Evolutionary conservation across 2,797 vertebrate genomes (phyloP).

Genomic region (Hypotaenidia okinawae): DNA sequence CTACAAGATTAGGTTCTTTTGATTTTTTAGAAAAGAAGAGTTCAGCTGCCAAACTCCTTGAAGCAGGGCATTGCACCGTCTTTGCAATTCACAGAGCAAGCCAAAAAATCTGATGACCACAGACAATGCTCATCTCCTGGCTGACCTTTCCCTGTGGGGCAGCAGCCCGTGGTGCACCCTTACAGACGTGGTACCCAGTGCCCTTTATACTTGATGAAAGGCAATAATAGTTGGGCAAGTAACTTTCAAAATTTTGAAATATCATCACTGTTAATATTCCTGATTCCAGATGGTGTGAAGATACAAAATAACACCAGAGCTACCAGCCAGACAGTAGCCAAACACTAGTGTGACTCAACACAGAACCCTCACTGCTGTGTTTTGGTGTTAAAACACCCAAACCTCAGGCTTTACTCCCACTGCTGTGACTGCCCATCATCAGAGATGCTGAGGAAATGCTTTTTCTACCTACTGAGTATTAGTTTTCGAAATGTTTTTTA

Average conservation of each 20-base stretch:
- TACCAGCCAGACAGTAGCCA: not conserved
- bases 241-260: not conserved
- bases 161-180: not conserved
- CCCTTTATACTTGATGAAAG: not conserved
- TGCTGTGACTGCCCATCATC: not conserved
- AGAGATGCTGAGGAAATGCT: not conserved
- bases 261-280: not conserved
- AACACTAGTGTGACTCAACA: not conserved
- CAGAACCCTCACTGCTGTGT: not conserved
- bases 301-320: not conserved
- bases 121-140: not conserved
- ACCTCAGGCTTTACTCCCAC: not conserved
- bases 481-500: not conserved
- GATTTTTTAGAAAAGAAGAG: not conserved
- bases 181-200: not conserved
- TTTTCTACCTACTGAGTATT: not conserved
- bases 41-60: not conserved
- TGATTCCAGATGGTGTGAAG: not conserved
- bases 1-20: not conserved
- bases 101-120: constrained; percentile 15
- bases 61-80: not conserved
- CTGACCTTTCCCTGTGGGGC: not conserved
- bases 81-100: not conserved
- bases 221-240: not conserved
- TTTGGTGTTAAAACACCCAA: not conserved